A percentile compares a stretch with the other conserved stretches of the same genome.
phyloP scores from a whole-genome alignment of 1,140 invertebrate species.

The Thaumatotibia leucotreta region DNA sequence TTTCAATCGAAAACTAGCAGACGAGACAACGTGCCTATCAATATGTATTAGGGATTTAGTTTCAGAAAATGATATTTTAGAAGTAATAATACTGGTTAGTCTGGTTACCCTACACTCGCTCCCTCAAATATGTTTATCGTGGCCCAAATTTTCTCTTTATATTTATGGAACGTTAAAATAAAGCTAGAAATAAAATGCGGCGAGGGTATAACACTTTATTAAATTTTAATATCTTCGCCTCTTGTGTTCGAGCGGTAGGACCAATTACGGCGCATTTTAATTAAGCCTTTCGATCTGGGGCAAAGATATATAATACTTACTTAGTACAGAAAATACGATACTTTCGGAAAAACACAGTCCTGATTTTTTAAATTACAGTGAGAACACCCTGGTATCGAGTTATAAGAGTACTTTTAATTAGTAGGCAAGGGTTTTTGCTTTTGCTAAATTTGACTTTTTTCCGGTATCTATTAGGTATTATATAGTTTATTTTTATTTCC shows the following conservation, averaged over 20 bases:
- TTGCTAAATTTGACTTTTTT: too few species aligned
- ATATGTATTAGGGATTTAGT: not conserved
- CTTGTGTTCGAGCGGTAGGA: conserved; percentile 34
- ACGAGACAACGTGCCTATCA: too few species aligned
- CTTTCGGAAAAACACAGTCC: not conserved
- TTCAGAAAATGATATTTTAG: too few species aligned
- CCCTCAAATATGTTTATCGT: conserved; percentile 52
- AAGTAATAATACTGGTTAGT: too few species aligned
- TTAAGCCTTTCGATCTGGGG: conserved; percentile 28
- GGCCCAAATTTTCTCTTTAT: conserved; percentile 33
- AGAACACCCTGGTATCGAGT: too few species aligned
- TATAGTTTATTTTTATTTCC: too few species aligned
- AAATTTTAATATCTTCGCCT: conserved; percentile 51
- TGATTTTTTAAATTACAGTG: too few species aligned
- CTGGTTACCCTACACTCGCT: conserved; percentile 15
- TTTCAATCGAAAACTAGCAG: too few species aligned
- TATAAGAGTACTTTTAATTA: too few species aligned
- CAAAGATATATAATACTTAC: not conserved
- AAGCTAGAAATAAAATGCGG: conserved; percentile 28
- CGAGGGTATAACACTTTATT: conserved; percentile 43
- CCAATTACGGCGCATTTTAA: conserved; percentile 41
- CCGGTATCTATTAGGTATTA: too few species aligned
- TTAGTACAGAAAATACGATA: not conserved
- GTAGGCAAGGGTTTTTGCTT: too few species aligned
- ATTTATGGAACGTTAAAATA: conserved; percentile 43